Conservation (phyloP, 1,140 invertebrate species). For the Euura saliciscinereae region DNA sequence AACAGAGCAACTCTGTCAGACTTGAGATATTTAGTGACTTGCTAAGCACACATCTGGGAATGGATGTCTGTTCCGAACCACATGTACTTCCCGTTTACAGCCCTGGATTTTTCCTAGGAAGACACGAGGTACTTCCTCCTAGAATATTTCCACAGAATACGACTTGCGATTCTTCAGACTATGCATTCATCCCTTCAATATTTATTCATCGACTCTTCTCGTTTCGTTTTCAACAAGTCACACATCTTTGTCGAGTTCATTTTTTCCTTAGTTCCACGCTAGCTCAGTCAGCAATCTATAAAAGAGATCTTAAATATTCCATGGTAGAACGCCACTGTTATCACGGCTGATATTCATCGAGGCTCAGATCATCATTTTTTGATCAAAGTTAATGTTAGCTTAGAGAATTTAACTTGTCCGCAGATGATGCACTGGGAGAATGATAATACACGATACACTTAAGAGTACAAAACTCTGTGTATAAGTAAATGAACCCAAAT, state of each 20-base stretch:
- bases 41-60: conserved; percentile 69
- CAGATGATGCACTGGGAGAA: conserved; percentile 11
- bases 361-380: background rate
- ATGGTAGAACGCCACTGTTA: background rate
- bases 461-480: background rate
- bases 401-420: conserved; percentile 15
- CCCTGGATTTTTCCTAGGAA: conserved; percentile 76
- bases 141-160: background rate
- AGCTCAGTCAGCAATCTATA: too few relatives aligned
- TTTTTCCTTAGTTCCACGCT: background rate
- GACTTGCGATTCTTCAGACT: background rate
- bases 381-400: conserved; percentile 1
- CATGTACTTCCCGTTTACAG: conserved; percentile 57
- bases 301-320: background rate
- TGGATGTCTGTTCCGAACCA: conserved; percentile 66
- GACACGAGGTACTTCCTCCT: conserved; percentile 69
- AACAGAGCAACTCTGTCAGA: conserved; percentile 69
- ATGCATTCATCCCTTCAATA: background rate
- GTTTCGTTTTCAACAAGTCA: background rate
- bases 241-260: background rate
- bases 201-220: background rate
- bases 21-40: conserved; percentile 81
- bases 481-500: conserved; percentile 1
- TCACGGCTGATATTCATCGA: background rate
- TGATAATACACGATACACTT: conserved; percentile 11